phyloP scores from a whole-genome alignment of 2,113 vertebrate genomes.

The Coturnix japonica region DNA sequence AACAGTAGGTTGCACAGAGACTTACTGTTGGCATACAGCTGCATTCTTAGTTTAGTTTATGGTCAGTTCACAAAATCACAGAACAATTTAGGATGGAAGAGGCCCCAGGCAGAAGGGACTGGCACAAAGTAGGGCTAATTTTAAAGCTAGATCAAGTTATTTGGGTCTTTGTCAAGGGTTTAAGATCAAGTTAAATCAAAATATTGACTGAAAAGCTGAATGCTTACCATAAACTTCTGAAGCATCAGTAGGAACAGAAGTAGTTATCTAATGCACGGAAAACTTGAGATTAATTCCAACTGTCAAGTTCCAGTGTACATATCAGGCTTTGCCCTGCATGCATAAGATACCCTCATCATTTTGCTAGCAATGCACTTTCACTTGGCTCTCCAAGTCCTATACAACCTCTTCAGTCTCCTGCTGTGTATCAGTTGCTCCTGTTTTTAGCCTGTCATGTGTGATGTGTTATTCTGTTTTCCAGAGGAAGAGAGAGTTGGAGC shows the following conservation, averaged over 20 bases:
- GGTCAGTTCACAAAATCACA: background rate
- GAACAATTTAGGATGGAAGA: background rate
- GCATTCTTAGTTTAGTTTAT: background rate
- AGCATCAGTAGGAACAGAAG: background rate
- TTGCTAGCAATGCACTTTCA: background rate
- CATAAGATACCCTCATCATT: accelerated
- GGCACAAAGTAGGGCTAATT: background rate
- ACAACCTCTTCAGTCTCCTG: background rate
- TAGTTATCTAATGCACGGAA: background rate
- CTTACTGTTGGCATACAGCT: background rate
- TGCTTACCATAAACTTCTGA: background rate
- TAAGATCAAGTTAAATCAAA: background rate
- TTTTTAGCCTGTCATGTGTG: background rate
- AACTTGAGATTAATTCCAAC: background rate
- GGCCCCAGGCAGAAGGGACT: background rate
- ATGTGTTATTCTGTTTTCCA: background rate
- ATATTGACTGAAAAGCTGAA: background rate
- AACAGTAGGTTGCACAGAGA: background rate
- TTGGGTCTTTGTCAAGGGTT: background rate
- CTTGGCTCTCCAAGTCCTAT: background rate
- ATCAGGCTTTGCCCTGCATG: background rate
- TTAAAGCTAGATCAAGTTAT: background rate
- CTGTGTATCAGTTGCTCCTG: background rate
- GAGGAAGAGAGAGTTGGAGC: background rate
- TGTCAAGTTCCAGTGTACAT: background rate